A percentile compares a stretch with the other conserved stretches of the same genome.
Evolutionary conservation across 2,888 invertebrate genomes (phyloP).

Genomic region (Neoitamus cyanurus): DNA sequence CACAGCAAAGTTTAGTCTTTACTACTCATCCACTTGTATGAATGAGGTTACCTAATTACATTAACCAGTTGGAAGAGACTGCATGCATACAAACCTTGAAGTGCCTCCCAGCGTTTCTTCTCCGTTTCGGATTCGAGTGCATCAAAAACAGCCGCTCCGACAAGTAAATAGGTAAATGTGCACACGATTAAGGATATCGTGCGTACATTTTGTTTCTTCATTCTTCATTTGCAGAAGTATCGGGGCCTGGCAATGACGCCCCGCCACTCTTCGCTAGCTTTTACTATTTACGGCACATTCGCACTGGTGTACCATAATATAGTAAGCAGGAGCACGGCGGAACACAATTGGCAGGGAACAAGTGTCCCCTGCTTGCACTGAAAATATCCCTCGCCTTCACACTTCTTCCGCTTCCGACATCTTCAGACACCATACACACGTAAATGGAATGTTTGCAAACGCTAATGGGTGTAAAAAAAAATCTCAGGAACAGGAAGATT

Average conservation of each 20-base stretch:
- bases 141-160: slow-evolving; percentile 99
- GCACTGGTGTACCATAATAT: slow-evolving; percentile 37
- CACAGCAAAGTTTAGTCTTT: too few relatives aligned
- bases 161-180: slow-evolving; percentile 98
- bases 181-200: slow-evolving; percentile 99
- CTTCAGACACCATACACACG: neutral
- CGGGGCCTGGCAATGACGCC: slow-evolving; percentile 42
- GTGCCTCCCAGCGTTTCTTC: slow-evolving; percentile 86
- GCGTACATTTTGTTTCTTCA: slow-evolving; percentile 99
- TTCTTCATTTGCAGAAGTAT: slow-evolving; percentile 69
- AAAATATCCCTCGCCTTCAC: neutral
- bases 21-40: neutral
- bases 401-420: neutral
- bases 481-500: neutral
- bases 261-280: slow-evolving; percentile 20
- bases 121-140: slow-evolving; percentile 98
- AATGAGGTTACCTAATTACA: neutral
- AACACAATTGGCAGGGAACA: neutral
- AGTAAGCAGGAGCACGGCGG: neutral
- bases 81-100: slow-evolving; percentile 78
- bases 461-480: neutral
- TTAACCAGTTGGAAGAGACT: neutral
- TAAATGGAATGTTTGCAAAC: neutral
- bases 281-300: slow-evolving; percentile 36
- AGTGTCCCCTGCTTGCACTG: neutral